Evolutionary conservation across 2,888 invertebrate species (phyloP), one percentile per base, ranked within the genome.

Genomic region (Candidula unifasciata): DNA sequence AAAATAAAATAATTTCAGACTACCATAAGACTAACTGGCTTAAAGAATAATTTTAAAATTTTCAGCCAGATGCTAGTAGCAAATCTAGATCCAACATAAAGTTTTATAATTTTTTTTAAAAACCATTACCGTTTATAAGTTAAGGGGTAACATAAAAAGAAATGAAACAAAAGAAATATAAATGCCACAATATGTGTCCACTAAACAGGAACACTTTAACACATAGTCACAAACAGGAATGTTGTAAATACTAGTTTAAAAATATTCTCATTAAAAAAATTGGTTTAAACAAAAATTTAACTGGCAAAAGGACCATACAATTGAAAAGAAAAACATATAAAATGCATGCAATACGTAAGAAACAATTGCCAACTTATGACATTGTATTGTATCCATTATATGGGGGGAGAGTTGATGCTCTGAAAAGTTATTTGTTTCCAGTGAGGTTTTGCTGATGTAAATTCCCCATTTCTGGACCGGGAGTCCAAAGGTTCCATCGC

Each of bases 181-280:
- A 16, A 74, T 54, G 30, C 27, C 74, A 30, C 74, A 74, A 54
- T 33, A 18, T 54, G 54, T 27, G 30, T 74, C 74, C 74, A 74
- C 33, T 74, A 74, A 74, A 74, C 74, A 74, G 74, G 74, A 74
- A 74, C 52, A 74, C 30, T 30, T 27, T 74, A 30, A 30, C 27
- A 74, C 24, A 37, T 27, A 74, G 1, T 27, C 30, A 52, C 6
- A 30, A 27, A 54, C 6, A 13, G 71, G 74, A 30, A 74, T 54
- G 52, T 52, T 74, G 5, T 37, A 35, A 71, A 71, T n/a, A n/a
- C 60, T 24, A 30, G 68, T 33, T 27, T 52, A 54, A 24, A 74
- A 74, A 74, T 54, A 2, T 54, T 18, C 16, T 30, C 30, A 33
- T 2, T 30, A 54, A 74, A 16, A 10, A 30, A 52, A 3, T 52